Percentiles rank a stretch among this genome's conserved stretches.
Conservation (phyloP, 2,113 vertebrate species). For the Heptranchias perlo region DNA sequence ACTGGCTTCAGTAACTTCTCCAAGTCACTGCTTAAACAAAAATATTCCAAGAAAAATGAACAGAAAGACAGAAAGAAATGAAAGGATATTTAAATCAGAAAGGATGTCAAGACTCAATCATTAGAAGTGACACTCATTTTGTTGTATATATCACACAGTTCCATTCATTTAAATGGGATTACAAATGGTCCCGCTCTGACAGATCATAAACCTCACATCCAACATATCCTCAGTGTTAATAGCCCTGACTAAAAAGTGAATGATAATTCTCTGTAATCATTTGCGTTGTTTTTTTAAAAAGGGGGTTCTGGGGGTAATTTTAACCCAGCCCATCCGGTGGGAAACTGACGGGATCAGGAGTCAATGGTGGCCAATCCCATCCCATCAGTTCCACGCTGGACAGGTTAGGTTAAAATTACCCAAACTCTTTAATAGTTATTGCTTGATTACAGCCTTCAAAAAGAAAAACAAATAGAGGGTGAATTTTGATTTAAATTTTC, state of each 20-base stretch:
- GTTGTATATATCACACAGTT: neutral
- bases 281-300: neutral
- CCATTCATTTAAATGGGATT: neutral
- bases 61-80: neutral
- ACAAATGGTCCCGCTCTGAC: neutral
- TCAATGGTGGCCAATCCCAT: neutral
- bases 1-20: constrained; percentile 2
- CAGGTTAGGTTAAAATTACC: neutral
- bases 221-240: neutral
- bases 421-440: neutral
- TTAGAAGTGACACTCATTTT: neutral
- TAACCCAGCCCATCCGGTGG: neutral
- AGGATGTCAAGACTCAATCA: neutral
- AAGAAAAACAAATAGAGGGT: neutral
- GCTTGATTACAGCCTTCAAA: neutral
- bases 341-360: neutral
- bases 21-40: neutral
- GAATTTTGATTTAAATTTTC: neutral
- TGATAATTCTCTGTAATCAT: neutral
- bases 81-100: neutral
- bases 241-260: too few relatives aligned
- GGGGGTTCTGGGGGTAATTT: neutral
- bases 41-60: neutral
- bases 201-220: neutral
- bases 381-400: neutral